Base-by-base conservation (phyloP, 1,140 invertebrate genomes). In the Marisa cornuarietis region DNA sequence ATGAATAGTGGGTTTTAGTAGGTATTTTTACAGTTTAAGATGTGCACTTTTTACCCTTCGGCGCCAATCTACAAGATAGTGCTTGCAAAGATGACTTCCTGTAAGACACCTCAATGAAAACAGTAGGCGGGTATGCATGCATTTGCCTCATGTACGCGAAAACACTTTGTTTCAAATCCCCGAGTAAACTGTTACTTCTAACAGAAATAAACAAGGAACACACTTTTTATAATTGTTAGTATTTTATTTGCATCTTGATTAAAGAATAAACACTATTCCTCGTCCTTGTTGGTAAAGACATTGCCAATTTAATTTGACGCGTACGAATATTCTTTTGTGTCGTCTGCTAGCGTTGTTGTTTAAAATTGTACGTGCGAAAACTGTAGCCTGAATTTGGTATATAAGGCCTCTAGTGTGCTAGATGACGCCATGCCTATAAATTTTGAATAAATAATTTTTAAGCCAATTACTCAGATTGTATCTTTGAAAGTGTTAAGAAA, bases 31-130 rank as follows among this genome's bases (percentile, higher is more conserved):
- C 22, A 68, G 22, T 16, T 18, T 31, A 68, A 24, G 13, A n/a
- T 24, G 10, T 31, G 65, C 65, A 68, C 26, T 68, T 6, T n/a
- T n/a, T 68, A 24, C 13, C 4, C 6, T 22, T 2, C 7, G 65
- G 65, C 65, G 65, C 6, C 65, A 22, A n/a, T n/a, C 13, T 68
- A n/a, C 13, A n/a, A 11, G 65, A 22, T 68, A 20, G 65, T 68
- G 65, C 13, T 31, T 10, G n/a, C 11, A n/a, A 22, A 11, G 22
- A n/a, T 6, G 26, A 68, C 65, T 68, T 68, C 65, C 65, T 68
- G 65, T 68, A n/a, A 68, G 65, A 68, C 6, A n/a, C n/a, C 22
- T 68, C n/a, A 68, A 68, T 68, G 65, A 68, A 68, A 68, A 68
- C 65, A 68, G 65, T 24, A 68, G 65, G 65, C 13, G 65, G 65